Evolutionary conservation across 2,113 vertebrate species (phyloP), one percentile per base, ranked within the genome.

Genomic region (Odocoileus hemionus): DNA sequence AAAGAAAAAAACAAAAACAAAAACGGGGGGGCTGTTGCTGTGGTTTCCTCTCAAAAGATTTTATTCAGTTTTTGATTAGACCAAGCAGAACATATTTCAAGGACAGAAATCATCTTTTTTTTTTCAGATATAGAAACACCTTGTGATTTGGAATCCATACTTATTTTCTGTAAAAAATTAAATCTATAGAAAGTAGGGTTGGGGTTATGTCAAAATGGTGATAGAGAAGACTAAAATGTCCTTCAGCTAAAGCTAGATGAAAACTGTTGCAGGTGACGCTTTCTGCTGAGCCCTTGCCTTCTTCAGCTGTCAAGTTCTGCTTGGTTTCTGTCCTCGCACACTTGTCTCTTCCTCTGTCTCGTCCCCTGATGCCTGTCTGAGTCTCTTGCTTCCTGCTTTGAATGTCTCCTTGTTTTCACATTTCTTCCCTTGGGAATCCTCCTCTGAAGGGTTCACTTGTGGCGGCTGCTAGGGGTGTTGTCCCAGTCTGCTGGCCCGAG

Each of bases 31-130:
- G 70, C 19, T 43, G n/a, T 64, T 97, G 21, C 94, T 89, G 21
- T 93, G 60, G 28, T 97, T 97, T 97, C 17, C 61, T 94, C 89
- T 97, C 88, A 97, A 91, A 97, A 92, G 78, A 39, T 92, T 97
- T 97, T 70, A 57, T 89, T 92, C 80, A 64, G 23, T 64, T 30
- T 97, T 95, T 93, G 86, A 91, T 95, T 94, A 97, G 43, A 61
- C 78, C 89, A 92, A 97, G 47, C 13, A 86, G 79, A 95, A 87
- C 58, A 21, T 80, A 96, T 97, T 97, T 97, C 96, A 97, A 97
- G 85, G 89, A 92, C 86, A 97, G 93, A 95, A 91, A 89, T 60
- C 47, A 87, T 74, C 50, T 87, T 94, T 91, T 83, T 92, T 70
- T 67, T 45, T 74, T 26, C 23, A 70, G 33, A 36, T 88, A 17